A percentile compares a stretch with the other conserved stretches of the same genome.
Evolutionary conservation across 2,113 vertebrate genomes (phyloP).

Genomic region (Eurystomus gularis): DNA sequence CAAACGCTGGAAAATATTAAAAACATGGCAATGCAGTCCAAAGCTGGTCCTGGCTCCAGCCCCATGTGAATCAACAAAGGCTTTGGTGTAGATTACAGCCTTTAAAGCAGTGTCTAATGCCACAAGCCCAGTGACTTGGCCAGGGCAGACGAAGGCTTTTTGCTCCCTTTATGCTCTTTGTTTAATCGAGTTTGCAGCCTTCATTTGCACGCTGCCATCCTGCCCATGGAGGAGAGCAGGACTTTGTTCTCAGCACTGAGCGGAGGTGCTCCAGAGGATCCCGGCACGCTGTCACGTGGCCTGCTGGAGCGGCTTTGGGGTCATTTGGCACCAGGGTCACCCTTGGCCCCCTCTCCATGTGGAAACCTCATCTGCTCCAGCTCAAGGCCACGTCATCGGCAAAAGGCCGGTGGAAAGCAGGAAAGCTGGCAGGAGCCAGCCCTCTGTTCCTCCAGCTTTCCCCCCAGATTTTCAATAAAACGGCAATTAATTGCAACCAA

Average conservation of each 20-base stretch:
- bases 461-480: background rate
- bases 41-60: background rate
- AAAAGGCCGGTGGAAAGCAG: background rate
- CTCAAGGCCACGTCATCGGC: background rate
- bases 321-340: accelerated
- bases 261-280: background rate
- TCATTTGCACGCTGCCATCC: background rate
- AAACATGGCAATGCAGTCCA: background rate
- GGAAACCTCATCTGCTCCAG: background rate
- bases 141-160: background rate
- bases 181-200: background rate
- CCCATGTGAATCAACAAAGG: background rate
- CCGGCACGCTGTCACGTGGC: accelerated
- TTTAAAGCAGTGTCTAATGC: background rate
- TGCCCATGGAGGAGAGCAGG: background rate
- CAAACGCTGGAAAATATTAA: background rate
- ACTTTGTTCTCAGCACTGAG: background rate
- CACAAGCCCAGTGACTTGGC: background rate
- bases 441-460: accelerated
- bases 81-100: constrained; percentile 46
- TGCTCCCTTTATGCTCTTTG: constrained; percentile 5
- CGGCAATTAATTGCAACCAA: background rate
- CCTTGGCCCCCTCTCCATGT: accelerated
- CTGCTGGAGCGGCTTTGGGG: background rate
- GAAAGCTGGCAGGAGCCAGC: background rate